These are phyloP conservation scores for Brachionus sp. DNA, from an alignment of 1,140 invertebrate genomes.

Conservation along the genomic window DNA sequence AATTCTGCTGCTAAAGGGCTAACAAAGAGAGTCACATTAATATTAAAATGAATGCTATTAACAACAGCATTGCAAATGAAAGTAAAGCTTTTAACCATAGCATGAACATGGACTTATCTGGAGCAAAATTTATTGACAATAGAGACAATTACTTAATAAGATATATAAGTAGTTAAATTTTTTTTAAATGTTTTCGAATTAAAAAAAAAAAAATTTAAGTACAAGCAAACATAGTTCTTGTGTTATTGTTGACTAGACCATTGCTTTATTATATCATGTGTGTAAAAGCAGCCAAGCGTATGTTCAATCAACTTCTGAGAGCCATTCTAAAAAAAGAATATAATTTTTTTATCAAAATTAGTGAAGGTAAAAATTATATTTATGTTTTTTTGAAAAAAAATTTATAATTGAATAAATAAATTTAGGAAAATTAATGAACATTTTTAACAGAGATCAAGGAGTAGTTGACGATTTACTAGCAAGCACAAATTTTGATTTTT, in stretches of 20 bases:
- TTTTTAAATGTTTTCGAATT: not conserved
- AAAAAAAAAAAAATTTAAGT: not conserved
- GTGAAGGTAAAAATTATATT: not conserved
- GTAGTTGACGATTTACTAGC: not conserved
- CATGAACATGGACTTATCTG: not conserved
- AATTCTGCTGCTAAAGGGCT: not conserved
- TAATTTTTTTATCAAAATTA: not conserved
- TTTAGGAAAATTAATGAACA: not conserved
- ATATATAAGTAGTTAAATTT: not conserved
- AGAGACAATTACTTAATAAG: not conserved
- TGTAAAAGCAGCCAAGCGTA: not conserved
- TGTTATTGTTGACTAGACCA: not conserved
- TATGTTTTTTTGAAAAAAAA: not conserved
- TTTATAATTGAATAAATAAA: not conserved
- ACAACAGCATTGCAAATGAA: not conserved
- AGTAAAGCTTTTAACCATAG: not conserved
- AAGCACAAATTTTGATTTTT: slow-evolving; percentile 65
- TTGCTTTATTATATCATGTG: not conserved
- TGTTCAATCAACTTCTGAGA: not conserved
- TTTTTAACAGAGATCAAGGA: not conserved
- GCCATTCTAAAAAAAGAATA: not conserved
- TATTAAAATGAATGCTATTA: not conserved
- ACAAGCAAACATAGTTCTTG: not conserved
- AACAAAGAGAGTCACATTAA: not conserved
- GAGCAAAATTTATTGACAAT: not conserved